Evolutionary conservation across 2,888 invertebrate species (phyloP).

Genomic region (Epirrita christyi): DNA sequence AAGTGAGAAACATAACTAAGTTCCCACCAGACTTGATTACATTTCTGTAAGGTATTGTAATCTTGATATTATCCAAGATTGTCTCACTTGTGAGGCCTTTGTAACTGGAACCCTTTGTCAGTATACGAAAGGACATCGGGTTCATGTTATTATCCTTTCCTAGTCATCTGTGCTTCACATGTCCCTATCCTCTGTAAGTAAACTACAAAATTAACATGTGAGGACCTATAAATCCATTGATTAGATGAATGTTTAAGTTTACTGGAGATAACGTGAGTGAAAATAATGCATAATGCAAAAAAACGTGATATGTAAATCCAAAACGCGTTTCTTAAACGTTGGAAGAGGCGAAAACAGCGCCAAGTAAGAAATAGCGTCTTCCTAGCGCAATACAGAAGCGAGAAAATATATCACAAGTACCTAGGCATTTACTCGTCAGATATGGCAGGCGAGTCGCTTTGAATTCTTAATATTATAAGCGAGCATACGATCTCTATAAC

Average conservation of each 20-base stretch:
- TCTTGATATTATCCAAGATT: conserved; percentile 29
- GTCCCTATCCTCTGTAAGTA: not conserved
- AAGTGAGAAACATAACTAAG: conserved; percentile 32
- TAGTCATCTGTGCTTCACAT: conserved; percentile 4
- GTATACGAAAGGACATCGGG: conserved; percentile 17
- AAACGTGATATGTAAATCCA: conserved; percentile 3
- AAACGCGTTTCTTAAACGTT: not conserved
- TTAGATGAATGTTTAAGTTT: not conserved
- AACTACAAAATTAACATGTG: not conserved
- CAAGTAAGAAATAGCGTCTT: conserved; percentile 1
- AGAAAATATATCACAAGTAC: conserved; percentile 43
- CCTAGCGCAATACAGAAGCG: conserved; percentile 22
- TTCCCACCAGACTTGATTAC: conserved; percentile 35
- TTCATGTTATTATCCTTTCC: conserved; percentile 7
- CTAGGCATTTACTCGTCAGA: conserved; percentile 35
- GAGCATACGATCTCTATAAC: conserved; percentile 40
- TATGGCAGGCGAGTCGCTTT: conserved; percentile 39
- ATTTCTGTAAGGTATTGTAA: conserved; percentile 32
- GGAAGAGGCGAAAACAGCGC: not conserved
- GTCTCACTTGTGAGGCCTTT: conserved; percentile 33
- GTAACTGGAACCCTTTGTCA: conserved; percentile 31
- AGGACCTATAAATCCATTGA: not conserved
- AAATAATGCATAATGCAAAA: conserved; percentile 11
- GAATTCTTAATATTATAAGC: conserved; percentile 47
- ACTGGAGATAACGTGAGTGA: conserved; percentile 1